phyloP scores from a whole-genome alignment of 2,888 invertebrate genomes.

The Drepanosiphum platanoidis region DNA sequence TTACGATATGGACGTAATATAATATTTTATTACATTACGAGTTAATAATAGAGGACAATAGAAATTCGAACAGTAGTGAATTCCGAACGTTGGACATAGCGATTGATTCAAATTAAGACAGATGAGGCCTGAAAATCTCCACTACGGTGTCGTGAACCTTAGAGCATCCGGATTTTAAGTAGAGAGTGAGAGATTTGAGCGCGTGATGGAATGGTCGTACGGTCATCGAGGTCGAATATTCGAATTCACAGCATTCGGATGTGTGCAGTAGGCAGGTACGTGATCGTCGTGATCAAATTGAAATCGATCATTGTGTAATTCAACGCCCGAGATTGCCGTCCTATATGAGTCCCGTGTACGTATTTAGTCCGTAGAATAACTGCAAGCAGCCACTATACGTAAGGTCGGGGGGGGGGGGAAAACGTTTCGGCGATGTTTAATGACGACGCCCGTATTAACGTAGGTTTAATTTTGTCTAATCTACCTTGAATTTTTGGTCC shows the following conservation, averaged over 20 bases:
- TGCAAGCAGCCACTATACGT: not conserved
- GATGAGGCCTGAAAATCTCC: slow-evolving; percentile 4
- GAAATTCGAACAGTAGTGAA: slow-evolving; percentile 1
- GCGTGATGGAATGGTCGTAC: slow-evolving; percentile 55
- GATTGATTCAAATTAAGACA: slow-evolving; percentile 33
- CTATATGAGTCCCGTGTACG: slow-evolving; percentile 12
- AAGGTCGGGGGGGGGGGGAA: not conserved
- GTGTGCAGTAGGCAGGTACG: slow-evolving; percentile 39
- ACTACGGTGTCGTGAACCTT: slow-evolving; percentile 20
- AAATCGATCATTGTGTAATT: slow-evolving; percentile 50
- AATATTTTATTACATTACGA: too few species aligned
- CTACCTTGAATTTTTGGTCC: slow-evolving; percentile 22
- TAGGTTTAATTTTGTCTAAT: slow-evolving; percentile 29
- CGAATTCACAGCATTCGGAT: slow-evolving; percentile 34
- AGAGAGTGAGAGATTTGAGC: slow-evolving; percentile 18
- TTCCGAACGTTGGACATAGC: slow-evolving; percentile 10
- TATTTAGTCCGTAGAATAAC: slow-evolving; percentile 11
- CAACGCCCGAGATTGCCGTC: not conserved
- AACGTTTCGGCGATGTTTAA: slow-evolving; percentile 1
- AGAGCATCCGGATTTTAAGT: slow-evolving; percentile 39
- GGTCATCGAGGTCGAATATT: slow-evolving; percentile 57
- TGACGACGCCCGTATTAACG: slow-evolving; percentile 5
- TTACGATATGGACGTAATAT: not conserved
- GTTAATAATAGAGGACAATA: slow-evolving; percentile 21
- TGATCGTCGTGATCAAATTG: slow-evolving; percentile 55